Percentiles rank a stretch among this genome's conserved stretches.
Conservation (phyloP, 2,797 vertebrate genomes). For the Mormyrus proboscirostris region DNA sequence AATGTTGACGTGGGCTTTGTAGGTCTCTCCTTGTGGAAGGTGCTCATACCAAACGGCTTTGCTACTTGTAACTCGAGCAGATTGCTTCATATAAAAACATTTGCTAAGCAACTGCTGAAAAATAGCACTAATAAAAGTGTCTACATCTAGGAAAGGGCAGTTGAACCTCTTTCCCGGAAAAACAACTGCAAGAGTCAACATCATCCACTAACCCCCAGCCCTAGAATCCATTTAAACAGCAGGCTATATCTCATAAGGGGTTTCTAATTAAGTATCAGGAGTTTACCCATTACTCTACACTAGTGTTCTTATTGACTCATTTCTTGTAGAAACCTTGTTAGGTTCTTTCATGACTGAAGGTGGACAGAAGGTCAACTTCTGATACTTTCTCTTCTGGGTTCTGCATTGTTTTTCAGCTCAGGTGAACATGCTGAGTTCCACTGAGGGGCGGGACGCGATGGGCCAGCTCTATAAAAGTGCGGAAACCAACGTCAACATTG, state of each 20-base stretch:
- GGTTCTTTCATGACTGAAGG: not conserved
- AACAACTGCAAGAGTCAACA: not conserved
- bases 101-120: not conserved
- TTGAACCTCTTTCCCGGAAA: not conserved
- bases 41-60: not conserved
- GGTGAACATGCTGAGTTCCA: slow-evolving; percentile 45
- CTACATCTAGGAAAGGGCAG: not conserved
- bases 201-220: not conserved
- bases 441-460: slow-evolving; percentile 64
- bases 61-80: not conserved
- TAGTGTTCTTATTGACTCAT: not conserved
- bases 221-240: not conserved
- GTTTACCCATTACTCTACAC: not conserved
- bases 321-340: not conserved
- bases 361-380: not conserved
- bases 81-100: not conserved
- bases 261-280: not conserved
- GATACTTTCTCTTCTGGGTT: not conserved
- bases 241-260: not conserved
- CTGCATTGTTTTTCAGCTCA: slow-evolving; percentile 49
- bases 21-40: not conserved
- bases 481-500: slow-evolving; percentile 67
- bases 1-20: not conserved
- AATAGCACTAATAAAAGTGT: not conserved
- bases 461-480: slow-evolving; percentile 79